phyloP scores from a whole-genome alignment of 2,113 vertebrate genomes.

The Rhabdomys dilectus region DNA sequence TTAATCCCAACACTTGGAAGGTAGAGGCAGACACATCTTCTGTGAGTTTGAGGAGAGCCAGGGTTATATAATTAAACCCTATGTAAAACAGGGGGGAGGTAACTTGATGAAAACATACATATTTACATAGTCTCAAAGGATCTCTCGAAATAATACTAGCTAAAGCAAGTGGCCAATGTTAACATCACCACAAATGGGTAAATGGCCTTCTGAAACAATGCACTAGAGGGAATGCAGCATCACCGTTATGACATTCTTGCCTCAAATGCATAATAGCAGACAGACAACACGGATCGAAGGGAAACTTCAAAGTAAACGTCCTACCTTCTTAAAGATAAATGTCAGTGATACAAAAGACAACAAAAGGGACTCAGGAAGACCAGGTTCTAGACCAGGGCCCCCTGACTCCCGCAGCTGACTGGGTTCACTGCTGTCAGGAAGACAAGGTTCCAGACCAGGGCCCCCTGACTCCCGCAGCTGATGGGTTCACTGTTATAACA shows the following conservation, averaged over 20 bases:
- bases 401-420: background rate
- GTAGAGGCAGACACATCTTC: background rate
- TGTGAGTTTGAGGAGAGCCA: background rate
- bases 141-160: background rate
- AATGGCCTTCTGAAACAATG: background rate
- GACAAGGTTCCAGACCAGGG: background rate
- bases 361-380: background rate
- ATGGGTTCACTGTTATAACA: background rate
- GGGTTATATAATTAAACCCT: background rate
- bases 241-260: background rate
- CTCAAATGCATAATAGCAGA: background rate
- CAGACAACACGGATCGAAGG: background rate
- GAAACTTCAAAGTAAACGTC: background rate
- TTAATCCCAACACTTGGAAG: background rate
- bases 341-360: background rate
- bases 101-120: background rate
- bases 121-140: background rate
- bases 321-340: background rate
- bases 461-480: background rate
- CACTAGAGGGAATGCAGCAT: background rate
- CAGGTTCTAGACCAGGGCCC: background rate
- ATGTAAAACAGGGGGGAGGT: background rate
- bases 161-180: constrained; percentile 4
- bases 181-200: background rate
- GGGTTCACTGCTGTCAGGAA: background rate